These are phyloP conservation scores for Clarias macrocephalus DNA, from an alignment of 2,113 vertebrate genomes.

Conservation along the genomic window DNA sequence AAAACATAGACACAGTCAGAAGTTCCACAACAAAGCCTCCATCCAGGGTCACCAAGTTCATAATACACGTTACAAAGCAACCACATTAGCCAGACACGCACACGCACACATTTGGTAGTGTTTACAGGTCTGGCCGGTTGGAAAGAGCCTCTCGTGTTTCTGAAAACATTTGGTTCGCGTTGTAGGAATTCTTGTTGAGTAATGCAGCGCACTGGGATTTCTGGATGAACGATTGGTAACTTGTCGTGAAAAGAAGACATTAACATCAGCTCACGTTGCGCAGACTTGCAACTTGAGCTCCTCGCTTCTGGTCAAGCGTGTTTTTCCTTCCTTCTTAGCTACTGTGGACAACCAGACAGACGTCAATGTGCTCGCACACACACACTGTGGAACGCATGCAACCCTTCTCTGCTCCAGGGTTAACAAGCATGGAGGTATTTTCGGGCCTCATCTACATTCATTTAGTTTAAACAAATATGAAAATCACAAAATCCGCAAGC, in stretches of 20 bases:
- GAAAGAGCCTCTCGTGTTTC: constrained; percentile 50
- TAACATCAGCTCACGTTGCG: constrained; percentile 14
- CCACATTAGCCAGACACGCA: constrained; percentile 7
- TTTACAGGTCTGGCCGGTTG: constrained; percentile 54
- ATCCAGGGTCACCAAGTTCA: constrained; percentile 20
- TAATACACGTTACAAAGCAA: constrained; percentile 21
- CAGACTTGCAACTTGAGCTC: constrained; percentile 22
- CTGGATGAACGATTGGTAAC: constrained; percentile 23
- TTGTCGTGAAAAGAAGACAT: constrained; percentile 36
- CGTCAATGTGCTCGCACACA: neutral
- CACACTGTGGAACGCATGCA: neutral
- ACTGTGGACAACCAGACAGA: constrained; percentile 28
- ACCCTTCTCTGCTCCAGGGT: neutral
- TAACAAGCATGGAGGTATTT: neutral
- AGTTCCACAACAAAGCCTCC: constrained; percentile 26
- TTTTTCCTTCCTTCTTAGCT: constrained; percentile 17
- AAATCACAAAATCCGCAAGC: neutral
- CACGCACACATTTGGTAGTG: constrained; percentile 46
- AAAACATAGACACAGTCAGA: constrained; percentile 14
- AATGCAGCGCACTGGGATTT: constrained; percentile 33
- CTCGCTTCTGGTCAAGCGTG: constrained; percentile 1
- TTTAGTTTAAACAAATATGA: neutral
- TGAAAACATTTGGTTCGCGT: constrained; percentile 55
- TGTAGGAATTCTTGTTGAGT: constrained; percentile 22
- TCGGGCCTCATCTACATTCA: neutral